phyloP scores from a whole-genome alignment of 2,888 invertebrate genomes.

The Leucophenga maculata region DNA sequence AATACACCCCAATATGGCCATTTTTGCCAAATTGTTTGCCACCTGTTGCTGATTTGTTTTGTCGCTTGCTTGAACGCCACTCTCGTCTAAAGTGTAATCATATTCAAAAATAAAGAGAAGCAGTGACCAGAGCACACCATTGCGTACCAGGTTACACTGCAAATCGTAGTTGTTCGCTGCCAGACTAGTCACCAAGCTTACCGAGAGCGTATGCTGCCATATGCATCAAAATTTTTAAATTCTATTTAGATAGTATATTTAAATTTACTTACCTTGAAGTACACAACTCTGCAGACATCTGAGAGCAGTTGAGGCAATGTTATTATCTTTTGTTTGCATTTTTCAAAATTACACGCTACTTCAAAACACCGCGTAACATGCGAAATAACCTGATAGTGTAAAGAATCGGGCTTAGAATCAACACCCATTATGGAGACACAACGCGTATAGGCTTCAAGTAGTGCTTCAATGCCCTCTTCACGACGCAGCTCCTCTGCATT shows the following conservation, averaged over 20 bases:
- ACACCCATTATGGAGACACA: constrained; percentile 92
- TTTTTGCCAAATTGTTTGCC: constrained; percentile 92
- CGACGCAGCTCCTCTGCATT: constrained; percentile 97
- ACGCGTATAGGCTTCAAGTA: constrained; percentile 92
- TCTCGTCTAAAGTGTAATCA: constrained; percentile 97
- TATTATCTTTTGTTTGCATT: constrained; percentile 89
- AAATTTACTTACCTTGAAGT: constrained; percentile 80
- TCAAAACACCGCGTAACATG: constrained; percentile 93
- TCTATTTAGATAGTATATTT: not conserved
- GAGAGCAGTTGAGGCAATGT: constrained; percentile 89
- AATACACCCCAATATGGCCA: constrained; percentile 88
- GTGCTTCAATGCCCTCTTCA: constrained; percentile 89
- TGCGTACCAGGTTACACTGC: constrained; percentile 86
- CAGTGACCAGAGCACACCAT: constrained; percentile 93
- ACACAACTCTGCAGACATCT: constrained; percentile 88
- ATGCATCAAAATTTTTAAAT: constrained; percentile 6
- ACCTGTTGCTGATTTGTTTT: constrained; percentile 92
- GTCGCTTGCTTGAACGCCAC: constrained; percentile 89
- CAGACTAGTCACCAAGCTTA: constrained; percentile 90
- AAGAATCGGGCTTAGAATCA: constrained; percentile 83
- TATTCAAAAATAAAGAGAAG: constrained; percentile 92
- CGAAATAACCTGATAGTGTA: constrained; percentile 91
- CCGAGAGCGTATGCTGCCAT: constrained; percentile 85
- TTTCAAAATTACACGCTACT: constrained; percentile 95
- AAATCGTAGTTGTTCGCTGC: constrained; percentile 85